Conservation (phyloP, 2,888 invertebrate species). For the Mellilla xanthometata region DNA sequence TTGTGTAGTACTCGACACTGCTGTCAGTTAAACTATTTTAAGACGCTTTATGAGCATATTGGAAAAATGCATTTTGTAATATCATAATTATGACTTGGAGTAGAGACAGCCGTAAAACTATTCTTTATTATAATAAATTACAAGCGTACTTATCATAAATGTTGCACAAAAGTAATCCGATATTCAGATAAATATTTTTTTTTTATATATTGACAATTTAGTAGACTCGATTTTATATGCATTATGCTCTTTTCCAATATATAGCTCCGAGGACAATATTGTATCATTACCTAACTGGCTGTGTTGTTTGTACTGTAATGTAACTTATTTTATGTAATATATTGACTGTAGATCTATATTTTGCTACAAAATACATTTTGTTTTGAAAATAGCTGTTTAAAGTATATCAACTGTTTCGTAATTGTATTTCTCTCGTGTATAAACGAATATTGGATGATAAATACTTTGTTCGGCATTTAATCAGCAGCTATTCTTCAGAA, state of each 20-base stretch:
- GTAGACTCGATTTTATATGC: no score
- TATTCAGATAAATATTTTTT: no score
- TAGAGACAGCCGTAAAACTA: no score
- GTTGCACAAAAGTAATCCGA: no score
- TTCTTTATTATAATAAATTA: no score
- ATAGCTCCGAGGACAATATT: conserved; percentile 1
- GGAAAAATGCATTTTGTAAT: neutral
- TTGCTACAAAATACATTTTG: conserved; percentile 20
- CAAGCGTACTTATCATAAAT: no score
- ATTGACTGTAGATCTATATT: conserved; percentile 24
- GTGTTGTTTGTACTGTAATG: conserved; percentile 15
- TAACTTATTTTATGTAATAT: conserved; percentile 14
- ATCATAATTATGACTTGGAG: neutral
- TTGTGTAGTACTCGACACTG: conserved; percentile 15
- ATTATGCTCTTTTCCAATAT: neutral
- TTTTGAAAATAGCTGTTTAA: conserved; percentile 13
- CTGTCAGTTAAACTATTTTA: conserved; percentile 11
- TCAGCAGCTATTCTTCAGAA: conserved; percentile 25
- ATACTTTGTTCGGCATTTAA: conserved; percentile 21
- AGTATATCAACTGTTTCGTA: neutral
- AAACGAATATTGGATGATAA: neutral
- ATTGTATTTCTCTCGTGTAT: conserved; percentile 1
- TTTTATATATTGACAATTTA: no score
- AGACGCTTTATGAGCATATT: conserved; percentile 1
- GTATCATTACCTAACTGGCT: conserved; percentile 14